A percentile compares a stretch with the other conserved stretches of the same genome.
Conservation (phyloP, 2,888 invertebrate species). For the Idaea biselata region DNA sequence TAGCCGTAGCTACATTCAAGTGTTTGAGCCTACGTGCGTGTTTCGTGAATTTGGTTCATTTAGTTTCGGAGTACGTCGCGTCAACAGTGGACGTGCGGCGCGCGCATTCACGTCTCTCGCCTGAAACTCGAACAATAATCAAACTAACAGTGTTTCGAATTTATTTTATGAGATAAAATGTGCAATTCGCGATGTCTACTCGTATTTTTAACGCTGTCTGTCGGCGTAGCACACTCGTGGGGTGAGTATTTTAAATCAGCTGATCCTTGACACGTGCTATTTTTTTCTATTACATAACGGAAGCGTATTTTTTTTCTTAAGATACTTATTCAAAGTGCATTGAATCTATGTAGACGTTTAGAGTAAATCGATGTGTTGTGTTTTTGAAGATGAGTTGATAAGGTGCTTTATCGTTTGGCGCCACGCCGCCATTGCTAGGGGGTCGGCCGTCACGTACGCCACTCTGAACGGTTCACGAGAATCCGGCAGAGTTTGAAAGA, state of each 20-base stretch:
- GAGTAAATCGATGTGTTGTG: slow-evolving; percentile 18
- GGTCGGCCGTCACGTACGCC: slow-evolving; percentile 78
- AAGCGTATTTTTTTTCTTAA: slow-evolving; percentile 8
- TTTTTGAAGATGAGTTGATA: slow-evolving; percentile 53
- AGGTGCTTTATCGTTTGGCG: slow-evolving; percentile 75
- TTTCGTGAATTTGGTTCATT: slow-evolving; percentile 25
- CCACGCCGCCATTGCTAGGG: slow-evolving; percentile 73
- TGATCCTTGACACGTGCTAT: slow-evolving; percentile 68
- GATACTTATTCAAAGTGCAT: background rate
- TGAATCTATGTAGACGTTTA: slow-evolving; percentile 13
- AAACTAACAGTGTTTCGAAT: slow-evolving; percentile 59
- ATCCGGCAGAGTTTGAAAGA: slow-evolving; percentile 51
- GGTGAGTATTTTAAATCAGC: slow-evolving; percentile 73
- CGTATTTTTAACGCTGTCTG: slow-evolving; percentile 48
- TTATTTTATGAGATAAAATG: slow-evolving; percentile 72
- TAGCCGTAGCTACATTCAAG: background rate
- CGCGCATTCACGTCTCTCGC: slow-evolving; percentile 55
- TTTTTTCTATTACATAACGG: slow-evolving; percentile 65
- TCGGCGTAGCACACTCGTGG: slow-evolving; percentile 60
- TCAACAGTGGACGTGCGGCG: slow-evolving; percentile 52
- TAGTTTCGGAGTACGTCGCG: slow-evolving; percentile 66
- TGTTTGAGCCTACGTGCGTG: background rate
- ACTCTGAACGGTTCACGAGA: slow-evolving; percentile 43
- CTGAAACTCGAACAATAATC: slow-evolving; percentile 62
- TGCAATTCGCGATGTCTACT: slow-evolving; percentile 59